Evolutionary conservation across 2,888 invertebrate species (phyloP).

Genomic region (Drosophila kokeensis): DNA sequence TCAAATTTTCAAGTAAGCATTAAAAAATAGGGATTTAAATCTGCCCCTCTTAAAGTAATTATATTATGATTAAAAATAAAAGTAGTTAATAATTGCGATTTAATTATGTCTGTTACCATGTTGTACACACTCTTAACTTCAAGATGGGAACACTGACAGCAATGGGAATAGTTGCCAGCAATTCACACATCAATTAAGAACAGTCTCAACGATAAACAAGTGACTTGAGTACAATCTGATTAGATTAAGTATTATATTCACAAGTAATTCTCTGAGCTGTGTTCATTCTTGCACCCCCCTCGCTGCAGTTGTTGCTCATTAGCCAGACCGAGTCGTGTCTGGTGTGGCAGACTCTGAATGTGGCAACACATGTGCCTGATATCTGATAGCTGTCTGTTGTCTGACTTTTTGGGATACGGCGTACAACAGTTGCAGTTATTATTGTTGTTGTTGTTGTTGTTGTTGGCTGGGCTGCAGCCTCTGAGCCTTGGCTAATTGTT

Average conservation of each 20-base stretch:
- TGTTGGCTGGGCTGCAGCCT: conserved; percentile 27
- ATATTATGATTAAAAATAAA: background rate
- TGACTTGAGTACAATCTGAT: background rate
- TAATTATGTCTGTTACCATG: background rate
- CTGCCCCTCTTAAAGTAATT: background rate
- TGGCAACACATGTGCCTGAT: conserved; percentile 76
- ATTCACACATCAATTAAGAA: background rate
- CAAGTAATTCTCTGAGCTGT: background rate
- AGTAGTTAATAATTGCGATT: background rate
- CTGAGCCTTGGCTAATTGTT: conserved; percentile 75
- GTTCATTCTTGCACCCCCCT: background rate
- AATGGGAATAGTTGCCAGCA: background rate
- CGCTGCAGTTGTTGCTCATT: conserved; percentile 37
- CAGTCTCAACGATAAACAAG: background rate
- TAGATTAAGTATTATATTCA: background rate
- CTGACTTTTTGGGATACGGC: conserved; percentile 49
- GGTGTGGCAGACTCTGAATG: conserved; percentile 22
- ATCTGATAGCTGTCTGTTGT: conserved; percentile 66
- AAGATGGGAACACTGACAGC: too few relatives aligned
- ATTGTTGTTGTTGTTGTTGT: background rate
- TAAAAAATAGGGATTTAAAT: background rate
- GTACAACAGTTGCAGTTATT: conserved; percentile 27
- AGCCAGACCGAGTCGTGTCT: conserved; percentile 33
- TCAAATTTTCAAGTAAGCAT: background rate
- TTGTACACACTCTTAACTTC: background rate